phyloP scores from a whole-genome alignment of 2,113 vertebrate species.

The Paradoxurus hermaphroditus region DNA sequence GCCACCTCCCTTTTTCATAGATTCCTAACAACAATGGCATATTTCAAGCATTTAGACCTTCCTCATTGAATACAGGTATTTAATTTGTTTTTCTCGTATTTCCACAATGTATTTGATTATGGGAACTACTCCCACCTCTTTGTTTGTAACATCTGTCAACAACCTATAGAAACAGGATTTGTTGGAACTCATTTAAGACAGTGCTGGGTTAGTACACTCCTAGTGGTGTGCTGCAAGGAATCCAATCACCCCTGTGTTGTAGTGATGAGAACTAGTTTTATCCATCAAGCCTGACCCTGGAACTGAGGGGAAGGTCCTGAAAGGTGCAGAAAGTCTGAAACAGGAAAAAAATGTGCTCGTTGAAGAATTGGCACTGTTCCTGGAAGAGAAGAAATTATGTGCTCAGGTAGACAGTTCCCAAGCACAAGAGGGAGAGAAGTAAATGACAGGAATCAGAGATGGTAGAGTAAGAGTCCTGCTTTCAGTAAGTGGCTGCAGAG shows the following conservation, averaged over 20 bases:
- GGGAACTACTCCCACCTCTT: neutral
- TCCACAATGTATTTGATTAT: neutral
- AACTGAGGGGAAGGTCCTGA: neutral
- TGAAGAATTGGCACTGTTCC: neutral
- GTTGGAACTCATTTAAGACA: neutral
- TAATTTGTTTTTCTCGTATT: slow-evolving; percentile 10
- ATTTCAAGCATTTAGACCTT: neutral
- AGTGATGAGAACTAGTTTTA: neutral
- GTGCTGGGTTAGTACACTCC: neutral
- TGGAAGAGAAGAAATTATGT: neutral
- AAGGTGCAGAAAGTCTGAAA: neutral
- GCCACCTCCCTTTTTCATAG: neutral
- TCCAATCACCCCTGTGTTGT: neutral
- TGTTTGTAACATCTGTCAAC: neutral
- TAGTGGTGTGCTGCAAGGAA: neutral
- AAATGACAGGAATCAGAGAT: neutral
- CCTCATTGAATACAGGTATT: neutral
- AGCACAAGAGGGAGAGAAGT: neutral
- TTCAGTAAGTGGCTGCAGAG: neutral
- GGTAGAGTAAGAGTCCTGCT: neutral
- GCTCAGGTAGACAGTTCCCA: neutral
- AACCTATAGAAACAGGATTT: neutral
- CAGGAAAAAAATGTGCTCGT: neutral
- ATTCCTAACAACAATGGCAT: neutral
- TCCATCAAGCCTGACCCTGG: neutral